phyloP scores from a whole-genome alignment of 2,888 invertebrate genomes.

The Tetranychus truncatus region DNA sequence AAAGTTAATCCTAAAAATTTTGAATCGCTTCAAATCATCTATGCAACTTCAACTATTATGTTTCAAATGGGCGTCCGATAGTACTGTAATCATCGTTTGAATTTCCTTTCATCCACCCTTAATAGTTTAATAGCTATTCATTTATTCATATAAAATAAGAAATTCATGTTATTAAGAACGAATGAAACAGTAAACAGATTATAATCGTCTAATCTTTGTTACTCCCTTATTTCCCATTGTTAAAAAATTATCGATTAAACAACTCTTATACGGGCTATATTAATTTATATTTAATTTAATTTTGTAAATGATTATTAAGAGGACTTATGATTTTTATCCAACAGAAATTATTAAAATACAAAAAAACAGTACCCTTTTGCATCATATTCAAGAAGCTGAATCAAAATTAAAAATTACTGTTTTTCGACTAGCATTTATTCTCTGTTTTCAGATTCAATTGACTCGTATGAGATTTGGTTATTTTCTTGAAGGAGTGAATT shows the following conservation, averaged over 20 bases:
- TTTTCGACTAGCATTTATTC: neutral
- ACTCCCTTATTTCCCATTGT: neutral
- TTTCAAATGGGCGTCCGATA: constrained; percentile 40
- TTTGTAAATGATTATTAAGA: no score
- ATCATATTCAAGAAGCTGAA: no score
- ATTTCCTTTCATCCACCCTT: neutral
- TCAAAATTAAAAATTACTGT: no score
- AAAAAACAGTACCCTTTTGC: no score
- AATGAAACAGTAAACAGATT: neutral
- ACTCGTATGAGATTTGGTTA: neutral
- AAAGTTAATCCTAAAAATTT: constrained; percentile 30
- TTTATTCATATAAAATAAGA: no score
- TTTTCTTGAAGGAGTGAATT: neutral
- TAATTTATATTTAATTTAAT: neutral
- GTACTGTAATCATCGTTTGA: constrained; percentile 33
- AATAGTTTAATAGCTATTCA: no score
- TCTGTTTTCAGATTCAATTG: neutral
- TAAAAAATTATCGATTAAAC: neutral
- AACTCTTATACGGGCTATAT: neutral
- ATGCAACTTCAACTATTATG: constrained; percentile 35
- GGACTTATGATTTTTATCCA: no score
- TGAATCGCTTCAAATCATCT: constrained; percentile 32
- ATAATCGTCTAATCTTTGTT: neutral
- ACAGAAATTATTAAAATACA: no score
- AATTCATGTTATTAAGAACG: neutral